Base-by-base conservation (phyloP, 30 jellyfish, hydroid and myxozoan species). In the Aurelia coerulea region DNA sequence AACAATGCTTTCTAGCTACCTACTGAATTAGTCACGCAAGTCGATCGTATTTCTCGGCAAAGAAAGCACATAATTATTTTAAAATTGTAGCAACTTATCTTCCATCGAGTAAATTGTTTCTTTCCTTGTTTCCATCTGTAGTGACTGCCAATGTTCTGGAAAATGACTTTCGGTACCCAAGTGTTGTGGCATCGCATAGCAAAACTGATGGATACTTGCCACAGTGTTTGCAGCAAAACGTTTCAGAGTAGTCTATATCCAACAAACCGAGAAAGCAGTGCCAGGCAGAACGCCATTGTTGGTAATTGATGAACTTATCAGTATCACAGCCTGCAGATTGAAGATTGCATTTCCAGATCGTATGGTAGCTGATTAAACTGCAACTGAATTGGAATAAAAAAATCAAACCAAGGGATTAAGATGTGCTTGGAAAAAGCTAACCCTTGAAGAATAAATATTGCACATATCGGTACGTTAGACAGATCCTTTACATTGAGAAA, bases 281-380 rank as follows among this genome's bases (percentile, higher is more conserved):
- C 88, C 88, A 78, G 18, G 79, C 54, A 72, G 56, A 41, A 3
- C 73, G 72, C 85, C 85, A 75, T 75, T 75, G 85, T 49, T 75
- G 85, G 50, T 72, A 49, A 72, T 72, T 72, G 12, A 72, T 35
- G 29, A 35, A 29, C 2, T 29, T 19, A 29, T 68, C 39, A 39
- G 19, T 68, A 2, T 68, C 54, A 29, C 33, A 19, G 79, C 79
- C 53, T 34, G 54, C 54, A 7, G 53, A 29, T 16, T 29, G 51
- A 29, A 68, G 49, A 35, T 68, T 19, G 54, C 49, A 34, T 4
- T 68, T 35, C 79, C 49, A 19, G 62, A 34, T 19, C 10, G 11
- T 39, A 11, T 19, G 53, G 23, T 19, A 68, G 60, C 72, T 31
- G 72, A 62, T 62, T n/a, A 62, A 31, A 31, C 72, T 62, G 32